These are phyloP conservation scores for Oligia strigilis DNA, from an alignment of 2,888 invertebrate species.

Conservation along the genomic window DNA sequence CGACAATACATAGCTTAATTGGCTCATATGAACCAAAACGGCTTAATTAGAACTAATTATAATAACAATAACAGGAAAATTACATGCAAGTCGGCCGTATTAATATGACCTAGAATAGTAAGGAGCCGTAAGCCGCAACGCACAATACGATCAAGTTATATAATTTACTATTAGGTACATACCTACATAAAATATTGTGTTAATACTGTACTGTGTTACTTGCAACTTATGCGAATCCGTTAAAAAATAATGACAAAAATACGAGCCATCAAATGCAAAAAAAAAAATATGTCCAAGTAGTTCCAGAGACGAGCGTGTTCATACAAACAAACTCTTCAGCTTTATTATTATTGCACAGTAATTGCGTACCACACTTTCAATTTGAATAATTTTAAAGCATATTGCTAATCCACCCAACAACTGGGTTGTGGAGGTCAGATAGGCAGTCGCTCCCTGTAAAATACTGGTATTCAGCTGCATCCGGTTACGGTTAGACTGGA, in stretches of 20 bases:
- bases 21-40: slow-evolving; percentile 14
- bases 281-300: background rate
- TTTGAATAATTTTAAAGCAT: no score
- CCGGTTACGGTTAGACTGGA: no score
- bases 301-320: background rate
- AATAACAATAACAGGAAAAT: slow-evolving; percentile 76
- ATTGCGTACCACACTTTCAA: no score
- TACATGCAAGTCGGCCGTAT: slow-evolving; percentile 73
- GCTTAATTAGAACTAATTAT: slow-evolving; percentile 74
- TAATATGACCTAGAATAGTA: slow-evolving; percentile 70
- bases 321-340: background rate
- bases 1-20: background rate
- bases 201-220: background rate
- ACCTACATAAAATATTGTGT: background rate
- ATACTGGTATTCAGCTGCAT: no score
- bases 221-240: background rate
- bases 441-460: no score
- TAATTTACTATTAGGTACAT: background rate
- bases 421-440: no score
- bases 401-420: no score
- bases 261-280: no score
- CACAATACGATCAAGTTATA: slow-evolving; percentile 33
- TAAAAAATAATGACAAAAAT: background rate
- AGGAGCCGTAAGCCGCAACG: slow-evolving; percentile 51
- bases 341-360: no score